Evolutionary conservation across 2,888 invertebrate genomes (phyloP).

Genomic region (Aphodius sticticus): DNA sequence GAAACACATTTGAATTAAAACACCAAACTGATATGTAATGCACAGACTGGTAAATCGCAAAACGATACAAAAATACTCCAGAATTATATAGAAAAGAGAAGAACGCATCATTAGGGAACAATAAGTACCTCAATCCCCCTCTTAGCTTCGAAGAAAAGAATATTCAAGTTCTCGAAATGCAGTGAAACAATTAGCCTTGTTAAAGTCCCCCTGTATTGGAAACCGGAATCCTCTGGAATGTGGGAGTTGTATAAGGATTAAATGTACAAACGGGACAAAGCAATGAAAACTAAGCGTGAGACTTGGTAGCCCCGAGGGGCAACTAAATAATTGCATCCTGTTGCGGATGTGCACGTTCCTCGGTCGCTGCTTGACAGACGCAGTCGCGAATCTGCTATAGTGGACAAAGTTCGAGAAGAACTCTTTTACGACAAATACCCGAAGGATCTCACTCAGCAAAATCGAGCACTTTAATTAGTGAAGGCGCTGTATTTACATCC

Average conservation of each 20-base stretch:
- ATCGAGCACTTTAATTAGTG: not conserved
- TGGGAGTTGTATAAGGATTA: not conserved
- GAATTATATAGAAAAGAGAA: not conserved
- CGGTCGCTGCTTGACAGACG: not conserved
- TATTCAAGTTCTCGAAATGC: not conserved
- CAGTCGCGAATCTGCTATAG: not conserved
- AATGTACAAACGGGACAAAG: not conserved
- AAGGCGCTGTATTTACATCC: not conserved
- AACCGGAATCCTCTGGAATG: not conserved
- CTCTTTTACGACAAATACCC: not conserved
- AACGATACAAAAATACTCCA: too few relatives aligned
- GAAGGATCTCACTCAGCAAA: not conserved
- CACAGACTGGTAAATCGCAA: too few relatives aligned
- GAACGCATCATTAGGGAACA: not conserved
- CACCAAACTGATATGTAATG: too few relatives aligned
- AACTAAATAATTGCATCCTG: conserved; percentile 17
- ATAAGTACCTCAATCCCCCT: not conserved
- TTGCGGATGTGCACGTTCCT: conserved; percentile 15
- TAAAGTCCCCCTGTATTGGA: not conserved
- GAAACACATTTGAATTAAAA: too few relatives aligned
- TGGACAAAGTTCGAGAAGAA: not conserved
- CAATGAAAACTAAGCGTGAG: not conserved
- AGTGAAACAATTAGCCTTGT: not conserved
- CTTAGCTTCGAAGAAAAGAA: not conserved
- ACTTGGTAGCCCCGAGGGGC: not conserved